phyloP scores from a whole-genome alignment of 2,888 invertebrate species.

The Fragum fragum region DNA sequence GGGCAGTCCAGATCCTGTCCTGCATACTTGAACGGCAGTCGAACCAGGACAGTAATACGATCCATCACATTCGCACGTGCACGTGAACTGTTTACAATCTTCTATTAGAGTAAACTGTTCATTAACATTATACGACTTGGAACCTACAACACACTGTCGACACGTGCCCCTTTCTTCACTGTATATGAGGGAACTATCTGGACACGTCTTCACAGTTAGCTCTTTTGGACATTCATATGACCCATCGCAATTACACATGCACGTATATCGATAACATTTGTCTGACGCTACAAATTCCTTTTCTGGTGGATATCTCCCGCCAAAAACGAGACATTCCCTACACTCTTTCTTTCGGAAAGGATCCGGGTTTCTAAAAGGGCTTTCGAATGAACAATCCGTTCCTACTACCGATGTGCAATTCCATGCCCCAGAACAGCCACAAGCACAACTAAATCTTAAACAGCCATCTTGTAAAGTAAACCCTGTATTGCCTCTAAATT shows the following conservation, averaged over 20 bases:
- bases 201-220: slow-evolving; percentile 70
- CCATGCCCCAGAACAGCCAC: slow-evolving; percentile 77
- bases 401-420: slow-evolving; percentile 74
- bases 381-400: slow-evolving; percentile 59
- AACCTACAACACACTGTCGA: slow-evolving; percentile 63
- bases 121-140: slow-evolving; percentile 48
- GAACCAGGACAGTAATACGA: slow-evolving; percentile 75
- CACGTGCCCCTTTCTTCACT: slow-evolving; percentile 45
- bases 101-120: slow-evolving; percentile 46
- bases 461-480: slow-evolving; percentile 77
- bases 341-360: slow-evolving; percentile 55
- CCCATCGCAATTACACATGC: slow-evolving; percentile 76
- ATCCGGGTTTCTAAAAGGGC: slow-evolving; percentile 10
- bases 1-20: slow-evolving; percentile 39
- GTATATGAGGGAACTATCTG: slow-evolving; percentile 39
- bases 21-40: slow-evolving; percentile 49
- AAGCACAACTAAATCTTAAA: slow-evolving; percentile 77
- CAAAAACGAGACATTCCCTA: slow-evolving; percentile 66
- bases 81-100: slow-evolving; percentile 60
- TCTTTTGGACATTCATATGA: slow-evolving; percentile 76
- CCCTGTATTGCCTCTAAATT: slow-evolving; percentile 66
- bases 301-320: slow-evolving; percentile 33
- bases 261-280: slow-evolving; percentile 58
- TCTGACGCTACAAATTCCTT: slow-evolving; percentile 44
- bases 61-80: slow-evolving; percentile 79